Conservation (phyloP, 2,113 vertebrate genomes). For the Eurypyga helias region DNA sequence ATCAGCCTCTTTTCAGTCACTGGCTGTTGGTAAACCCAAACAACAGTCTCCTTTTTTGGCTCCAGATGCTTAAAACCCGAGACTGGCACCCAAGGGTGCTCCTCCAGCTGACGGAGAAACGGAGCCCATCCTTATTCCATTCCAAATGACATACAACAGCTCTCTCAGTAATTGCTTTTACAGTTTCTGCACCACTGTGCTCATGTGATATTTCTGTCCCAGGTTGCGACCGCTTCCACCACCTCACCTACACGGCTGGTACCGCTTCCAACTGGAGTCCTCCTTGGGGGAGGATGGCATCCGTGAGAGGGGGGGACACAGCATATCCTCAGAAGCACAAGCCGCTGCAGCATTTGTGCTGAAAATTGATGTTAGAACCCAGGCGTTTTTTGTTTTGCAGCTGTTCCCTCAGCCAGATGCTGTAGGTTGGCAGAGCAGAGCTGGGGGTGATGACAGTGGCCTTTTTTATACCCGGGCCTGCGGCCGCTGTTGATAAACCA, state of each 20-base stretch:
- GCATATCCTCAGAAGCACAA: neutral
- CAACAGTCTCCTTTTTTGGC: neutral
- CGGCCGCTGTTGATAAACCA: neutral
- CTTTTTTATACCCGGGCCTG: neutral
- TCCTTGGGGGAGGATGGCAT: neutral
- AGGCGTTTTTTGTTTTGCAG: accelerated
- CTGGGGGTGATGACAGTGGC: neutral
- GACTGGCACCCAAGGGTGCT: neutral
- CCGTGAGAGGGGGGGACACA: neutral
- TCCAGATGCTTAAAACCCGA: neutral
- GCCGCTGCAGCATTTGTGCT: neutral
- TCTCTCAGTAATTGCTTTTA: neutral
- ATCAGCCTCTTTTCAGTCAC: neutral
- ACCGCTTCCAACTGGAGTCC: neutral
- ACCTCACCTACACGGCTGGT: neutral
- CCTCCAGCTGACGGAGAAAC: neutral
- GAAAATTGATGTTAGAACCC: neutral
- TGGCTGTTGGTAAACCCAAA: neutral
- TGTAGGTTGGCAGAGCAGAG: neutral
- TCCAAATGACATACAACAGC: neutral
- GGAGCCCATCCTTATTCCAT: neutral
- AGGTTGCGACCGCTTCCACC: neutral
- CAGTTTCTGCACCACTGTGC: neutral
- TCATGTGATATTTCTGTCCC: neutral
- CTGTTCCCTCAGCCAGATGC: neutral